Evolutionary conservation across 2,113 vertebrate species (phyloP).

Genomic region (Electrona antarctica): DNA sequence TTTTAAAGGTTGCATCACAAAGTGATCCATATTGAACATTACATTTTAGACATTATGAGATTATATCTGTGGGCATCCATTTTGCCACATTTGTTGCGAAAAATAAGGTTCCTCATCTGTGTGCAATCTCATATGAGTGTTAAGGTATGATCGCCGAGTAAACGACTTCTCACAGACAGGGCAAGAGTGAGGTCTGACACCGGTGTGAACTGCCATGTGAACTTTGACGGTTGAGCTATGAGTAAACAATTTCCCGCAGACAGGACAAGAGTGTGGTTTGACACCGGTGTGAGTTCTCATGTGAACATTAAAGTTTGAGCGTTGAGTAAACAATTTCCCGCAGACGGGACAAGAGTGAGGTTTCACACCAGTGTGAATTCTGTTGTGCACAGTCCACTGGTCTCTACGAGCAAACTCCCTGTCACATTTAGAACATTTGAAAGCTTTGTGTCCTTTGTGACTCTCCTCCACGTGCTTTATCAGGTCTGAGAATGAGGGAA

Average conservation of each 20-base stretch:
- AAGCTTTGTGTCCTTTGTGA: slow-evolving; percentile 24
- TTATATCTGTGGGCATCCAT: too few relatives aligned
- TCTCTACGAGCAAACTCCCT: slow-evolving; percentile 5
- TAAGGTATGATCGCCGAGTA: neutral
- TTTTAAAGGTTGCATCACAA: too few relatives aligned
- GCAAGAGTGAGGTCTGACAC: neutral
- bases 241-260: slow-evolving; percentile 15
- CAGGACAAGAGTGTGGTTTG: slow-evolving; percentile 18
- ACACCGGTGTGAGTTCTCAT: neutral
- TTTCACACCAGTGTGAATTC: slow-evolving; percentile 27
- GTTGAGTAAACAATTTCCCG: neutral
- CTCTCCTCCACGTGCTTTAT: slow-evolving; percentile 7
- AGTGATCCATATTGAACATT: too few relatives aligned
- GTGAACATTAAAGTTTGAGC: neutral
- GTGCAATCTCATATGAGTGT: slow-evolving; percentile 1
- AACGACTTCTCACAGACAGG: slow-evolving; percentile 8
- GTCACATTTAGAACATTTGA: slow-evolving; percentile 18
- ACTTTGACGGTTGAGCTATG: slow-evolving; percentile 14
- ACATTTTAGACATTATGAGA: too few relatives aligned
- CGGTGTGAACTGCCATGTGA: neutral
- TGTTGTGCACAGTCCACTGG: slow-evolving; percentile 11
- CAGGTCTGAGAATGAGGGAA: slow-evolving; percentile 9
- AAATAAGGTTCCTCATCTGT: neutral
- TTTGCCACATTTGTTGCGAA: too few relatives aligned
- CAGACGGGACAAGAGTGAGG: neutral